These are phyloP conservation scores for Geopemphigus sp. DNA, from an alignment of 1,140 invertebrate species.

Conservation along the genomic window DNA sequence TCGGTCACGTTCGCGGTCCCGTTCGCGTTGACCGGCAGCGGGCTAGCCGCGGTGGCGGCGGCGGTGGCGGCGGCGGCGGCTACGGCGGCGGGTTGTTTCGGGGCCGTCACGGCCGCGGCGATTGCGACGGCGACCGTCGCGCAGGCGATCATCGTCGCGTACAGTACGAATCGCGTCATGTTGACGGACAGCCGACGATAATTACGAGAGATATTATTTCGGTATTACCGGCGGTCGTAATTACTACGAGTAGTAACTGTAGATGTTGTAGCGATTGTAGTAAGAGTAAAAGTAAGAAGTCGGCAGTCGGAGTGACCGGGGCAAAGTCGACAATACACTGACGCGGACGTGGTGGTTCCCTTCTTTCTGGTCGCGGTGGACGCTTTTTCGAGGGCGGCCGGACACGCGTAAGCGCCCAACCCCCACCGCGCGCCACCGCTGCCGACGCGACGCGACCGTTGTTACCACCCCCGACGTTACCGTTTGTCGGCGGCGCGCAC, in stretches of 20 bases:
- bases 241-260: too few species aligned
- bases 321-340: too few species aligned
- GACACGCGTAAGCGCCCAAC: too few species aligned
- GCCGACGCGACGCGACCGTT: not conserved
- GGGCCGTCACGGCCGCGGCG: too few species aligned
- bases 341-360: too few species aligned
- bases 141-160: not conserved
- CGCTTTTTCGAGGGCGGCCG: too few species aligned
- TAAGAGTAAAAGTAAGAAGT: too few species aligned
- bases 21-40: not conserved
- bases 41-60: not conserved
- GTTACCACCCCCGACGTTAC: not conserved
- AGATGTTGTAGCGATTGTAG: too few species aligned
- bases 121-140: not conserved
- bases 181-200: too few species aligned
- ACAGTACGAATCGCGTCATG: not conserved
- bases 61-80: not conserved
- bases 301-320: not conserved
- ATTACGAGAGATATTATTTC: too few species aligned
- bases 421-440: constrained; percentile 3
- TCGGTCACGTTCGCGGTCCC: not conserved
- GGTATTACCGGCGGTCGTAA: too few species aligned
- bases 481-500: not conserved
- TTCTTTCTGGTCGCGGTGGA: too few species aligned
- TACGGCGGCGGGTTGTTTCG: not conserved